Evolutionary conservation across 2,797 vertebrate genomes (phyloP), one percentile per base, ranked within the genome.

Genomic region (Eutrigla gurnardus): DNA sequence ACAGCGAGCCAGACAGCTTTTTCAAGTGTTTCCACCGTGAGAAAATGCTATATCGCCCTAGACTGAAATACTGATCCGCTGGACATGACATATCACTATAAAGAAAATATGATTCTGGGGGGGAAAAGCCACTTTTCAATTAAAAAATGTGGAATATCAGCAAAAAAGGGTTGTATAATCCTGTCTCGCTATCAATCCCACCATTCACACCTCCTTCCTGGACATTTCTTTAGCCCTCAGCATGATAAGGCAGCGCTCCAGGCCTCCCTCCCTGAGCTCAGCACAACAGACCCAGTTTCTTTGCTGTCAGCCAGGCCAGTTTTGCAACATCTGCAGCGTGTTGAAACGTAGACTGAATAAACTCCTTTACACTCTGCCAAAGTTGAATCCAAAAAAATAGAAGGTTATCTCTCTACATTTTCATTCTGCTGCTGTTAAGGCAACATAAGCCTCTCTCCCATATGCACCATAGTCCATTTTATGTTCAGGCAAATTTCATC

Each of bases 211-310:
- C 7, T 75, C 66, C 3, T 47, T 57, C 67, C 37, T 66, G 52
- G 39, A 25, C 37, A 33, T 35, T 53, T 49, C 17, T 65, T 68
- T 18, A 63, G 84, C 71, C 65, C 66, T 78, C 55, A 74, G 69
- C 58, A 43, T 64, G 60, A 74, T 70, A 77, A 79, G 66, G 46
- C 4, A 9, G 49, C 63, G 77, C 69, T 80, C 70, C 76, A 74
- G 68, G 72, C 85, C 62, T 79, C 70, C 77, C 70, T 81, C 47
- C 9, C 5, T 70, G 74, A 67, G 71, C 78, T 81, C 63, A 60
- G 61, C 59, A 74, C 73, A 88, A 74, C 73, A 88, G 85, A 89
- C 86, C 87, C 80, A 88, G 69, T 90, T 89, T 89, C 82, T 83
- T 68, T 73, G 64, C 78, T 78, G 47, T 72, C 35, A 84, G 78